Base-by-base conservation (phyloP, 1,140 invertebrate species). In the Aphelinus atriplicis region DNA sequence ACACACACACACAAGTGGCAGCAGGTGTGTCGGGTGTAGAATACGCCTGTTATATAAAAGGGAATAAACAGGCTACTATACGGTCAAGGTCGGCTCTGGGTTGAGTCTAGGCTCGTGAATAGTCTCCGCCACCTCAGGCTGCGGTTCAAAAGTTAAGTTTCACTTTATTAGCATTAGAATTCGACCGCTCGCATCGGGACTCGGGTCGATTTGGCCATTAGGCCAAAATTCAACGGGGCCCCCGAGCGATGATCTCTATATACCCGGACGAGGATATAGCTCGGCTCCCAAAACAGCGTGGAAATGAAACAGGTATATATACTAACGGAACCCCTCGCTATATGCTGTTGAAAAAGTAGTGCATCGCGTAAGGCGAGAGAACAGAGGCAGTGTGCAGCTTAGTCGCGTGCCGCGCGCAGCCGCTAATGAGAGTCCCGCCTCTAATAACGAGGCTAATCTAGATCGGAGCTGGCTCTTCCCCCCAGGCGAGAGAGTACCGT, bases 361-460 rank as follows among this genome's bases (percentile, higher is more conserved):
- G 6, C 58, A n/a, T n/a, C 4, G 58, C 58, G 58, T 3, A 7
- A 10, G 42, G 58, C 3, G 9, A 60, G 4, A 60, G 3, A 60
- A 26, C 26, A 26, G 26, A 26, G 26, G 26, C 26, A 26, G 26
- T 26, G 26, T 26, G 26, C 26, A 26, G 26, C 26, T 26, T 26
- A 26, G 26, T 70, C 57, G 47, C 57, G 56, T 48, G 68, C 57
- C 6, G 6, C 50, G 9, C 42, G 7, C 46, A 3, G 61, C 9
- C 46, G 42, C 71, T 73, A 73, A 73, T 73, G 63, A 73, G 70
- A 51, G 63, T 43, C n/a, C 51, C 63, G 45, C 51, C 53, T 57
- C 60, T 66, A 71, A 75, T 75, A 71, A 75, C 68, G 56, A 66
- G 1, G 73, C 67, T 71, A 75, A 75, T 75, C 73, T 75, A 71